These are phyloP conservation scores for Calephelis nemesis DNA, from an alignment of 1,140 invertebrate species.

Conservation along the genomic window DNA sequence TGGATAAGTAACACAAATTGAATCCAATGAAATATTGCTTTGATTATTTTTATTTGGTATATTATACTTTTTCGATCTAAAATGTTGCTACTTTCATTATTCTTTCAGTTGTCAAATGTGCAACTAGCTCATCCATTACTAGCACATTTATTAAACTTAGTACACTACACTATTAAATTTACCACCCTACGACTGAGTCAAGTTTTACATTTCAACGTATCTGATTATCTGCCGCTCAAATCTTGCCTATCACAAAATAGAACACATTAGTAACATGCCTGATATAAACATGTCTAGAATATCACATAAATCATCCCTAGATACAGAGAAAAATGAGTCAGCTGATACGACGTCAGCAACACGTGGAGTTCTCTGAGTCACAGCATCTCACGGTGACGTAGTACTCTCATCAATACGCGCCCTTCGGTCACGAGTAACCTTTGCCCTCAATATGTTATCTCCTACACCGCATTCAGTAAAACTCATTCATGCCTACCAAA, in stretches of 20 bases:
- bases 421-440: constrained; percentile 37
- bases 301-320: constrained; percentile 25
- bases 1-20: no score
- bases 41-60: no score
- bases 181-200: no score
- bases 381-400: constrained; percentile 56
- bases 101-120: no score
- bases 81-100: no score
- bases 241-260: neutral
- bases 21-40: no score
- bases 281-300: constrained; percentile 8
- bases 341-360: constrained; percentile 55
- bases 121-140: no score
- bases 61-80: no score
- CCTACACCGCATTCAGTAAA: constrained; percentile 22
- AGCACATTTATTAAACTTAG: no score
- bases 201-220: no score
- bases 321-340: constrained; percentile 52
- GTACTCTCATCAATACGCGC: constrained; percentile 38
- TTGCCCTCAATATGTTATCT: constrained; percentile 38
- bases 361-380: constrained; percentile 59
- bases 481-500: constrained; percentile 31
- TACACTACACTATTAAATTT: no score
- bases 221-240: neutral
- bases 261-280: constrained; percentile 10